Conservation (phyloP, 2,888 invertebrate genomes). For the Sesamia inferens region DNA sequence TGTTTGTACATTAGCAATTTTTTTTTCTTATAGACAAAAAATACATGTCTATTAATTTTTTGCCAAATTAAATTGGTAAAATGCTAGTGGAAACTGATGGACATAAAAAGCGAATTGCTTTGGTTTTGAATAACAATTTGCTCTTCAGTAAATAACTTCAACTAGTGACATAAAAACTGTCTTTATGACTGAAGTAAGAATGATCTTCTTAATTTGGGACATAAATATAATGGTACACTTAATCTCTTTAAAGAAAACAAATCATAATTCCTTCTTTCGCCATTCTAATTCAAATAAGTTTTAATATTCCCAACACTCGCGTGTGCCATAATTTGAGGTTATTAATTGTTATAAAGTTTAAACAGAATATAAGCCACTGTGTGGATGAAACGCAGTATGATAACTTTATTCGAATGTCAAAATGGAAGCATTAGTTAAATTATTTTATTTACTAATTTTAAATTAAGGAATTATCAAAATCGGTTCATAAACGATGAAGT, state of each 20-base stretch:
- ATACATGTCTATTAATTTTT: not conserved
- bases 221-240: slow-evolving; percentile 24
- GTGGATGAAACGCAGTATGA: slow-evolving; percentile 23
- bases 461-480: too few species aligned
- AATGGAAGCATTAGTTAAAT: not conserved
- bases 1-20: too few species aligned
- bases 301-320: slow-evolving; percentile 60
- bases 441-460: too few species aligned
- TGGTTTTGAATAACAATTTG: not conserved
- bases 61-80: not conserved
- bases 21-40: too few species aligned
- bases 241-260: slow-evolving; percentile 39
- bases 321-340: slow-evolving; percentile 60
- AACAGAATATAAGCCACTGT: slow-evolving; percentile 19
- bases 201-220: slow-evolving; percentile 10
- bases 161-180: slow-evolving; percentile 21
- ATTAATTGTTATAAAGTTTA: slow-evolving; percentile 63
- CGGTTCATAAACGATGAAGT: too few species aligned
- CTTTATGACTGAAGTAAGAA: slow-evolving; percentile 16
- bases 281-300: slow-evolving; percentile 49
- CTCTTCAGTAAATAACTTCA: not conserved
- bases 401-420: not conserved
- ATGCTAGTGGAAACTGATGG: not conserved
- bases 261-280: slow-evolving; percentile 49
- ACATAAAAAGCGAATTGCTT: slow-evolving; percentile 4